Percentiles rank a stretch among this genome's conserved stretches.
Conservation (phyloP, 64 coral and sea anemone species). For the Platygyra sinensis region DNA sequence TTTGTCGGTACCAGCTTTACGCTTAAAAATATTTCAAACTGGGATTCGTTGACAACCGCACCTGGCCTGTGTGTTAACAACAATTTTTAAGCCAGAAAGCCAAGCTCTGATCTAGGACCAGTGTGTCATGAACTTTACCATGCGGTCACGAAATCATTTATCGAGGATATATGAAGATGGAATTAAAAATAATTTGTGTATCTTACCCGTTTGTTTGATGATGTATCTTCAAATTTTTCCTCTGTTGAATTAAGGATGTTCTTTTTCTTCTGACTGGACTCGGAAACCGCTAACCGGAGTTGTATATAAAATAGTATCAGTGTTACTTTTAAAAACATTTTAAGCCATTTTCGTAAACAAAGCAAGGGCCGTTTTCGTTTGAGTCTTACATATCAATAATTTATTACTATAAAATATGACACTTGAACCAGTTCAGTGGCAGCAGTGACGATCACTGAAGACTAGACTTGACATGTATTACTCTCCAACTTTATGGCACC, state of each 20-base stretch:
- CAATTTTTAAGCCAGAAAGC: no score
- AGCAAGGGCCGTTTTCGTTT: background rate
- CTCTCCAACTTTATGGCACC: no score
- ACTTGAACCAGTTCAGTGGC: background rate
- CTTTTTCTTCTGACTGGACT: background rate
- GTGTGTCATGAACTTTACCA: no score
- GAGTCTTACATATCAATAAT: background rate
- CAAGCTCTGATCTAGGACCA: no score
- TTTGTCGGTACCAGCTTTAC: no score
- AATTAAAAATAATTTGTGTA: no score
- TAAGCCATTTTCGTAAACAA: constrained; percentile 6
- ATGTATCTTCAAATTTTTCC: background rate
- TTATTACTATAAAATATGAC: background rate
- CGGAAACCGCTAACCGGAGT: background rate
- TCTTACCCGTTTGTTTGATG: constrained; percentile 19
- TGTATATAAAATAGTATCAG: background rate
- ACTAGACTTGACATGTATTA: no score
- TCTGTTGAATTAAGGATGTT: background rate
- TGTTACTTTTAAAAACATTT: constrained; percentile 21
- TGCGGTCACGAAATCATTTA: background rate
- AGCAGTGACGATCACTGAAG: background rate
- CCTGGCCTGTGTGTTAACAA: no score
- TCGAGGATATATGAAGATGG: background rate
- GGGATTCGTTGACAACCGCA: no score
- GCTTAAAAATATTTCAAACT: no score